Evolutionary conservation across 2,797 vertebrate genomes (phyloP), one percentile per base, ranked within the genome.

Genomic region (Myoxocephalus aenaeus): DNA sequence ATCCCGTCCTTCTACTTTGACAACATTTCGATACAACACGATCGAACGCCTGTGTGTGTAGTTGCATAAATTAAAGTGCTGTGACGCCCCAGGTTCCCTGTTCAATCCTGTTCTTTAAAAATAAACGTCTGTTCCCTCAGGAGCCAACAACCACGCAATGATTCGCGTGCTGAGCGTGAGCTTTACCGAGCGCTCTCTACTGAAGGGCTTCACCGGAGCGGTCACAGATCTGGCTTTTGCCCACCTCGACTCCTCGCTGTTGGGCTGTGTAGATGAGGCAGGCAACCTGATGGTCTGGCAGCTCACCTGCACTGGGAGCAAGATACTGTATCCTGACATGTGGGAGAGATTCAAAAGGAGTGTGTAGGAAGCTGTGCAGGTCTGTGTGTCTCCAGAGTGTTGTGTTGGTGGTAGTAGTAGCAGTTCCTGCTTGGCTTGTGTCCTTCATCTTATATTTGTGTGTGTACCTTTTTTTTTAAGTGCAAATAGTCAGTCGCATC

Each of bases 181-280:
- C 79, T 96, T 95, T 4, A 92, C 96, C 0, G 98, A 99, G 87
- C 93, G 98, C n/a, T 97, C 96, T 7, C 82, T 99, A 40, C 94
- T 99, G 66, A 99, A 99, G 75, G 98, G 98, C 61, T 99, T 99
- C 90, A 97, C 96, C 0, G 98, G 98, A 0, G 96, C 96, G 0
- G 96, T 99, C 84, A 97, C 98, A 56, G 98, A 99, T 90, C 92
- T 99, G 92, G 97, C 97, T 22, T 99, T 99, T n/a, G 98, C 98
- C 75, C 98, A 99, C 75, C 96, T 99, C 34, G 98, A 99, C 93
- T 99, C 98, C 57, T 97, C 96, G 71, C 95, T 98, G 81, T 86
- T 99, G 90, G 98, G 97, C 11, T 99, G 98, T 61, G 95, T 99
- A 12, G 98, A 99, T 77, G 98, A 99, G 91, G 97, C 97, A 0